Evolutionary conservation across 2,888 invertebrate species (phyloP).

Genomic region (Thera obeliscata): DNA sequence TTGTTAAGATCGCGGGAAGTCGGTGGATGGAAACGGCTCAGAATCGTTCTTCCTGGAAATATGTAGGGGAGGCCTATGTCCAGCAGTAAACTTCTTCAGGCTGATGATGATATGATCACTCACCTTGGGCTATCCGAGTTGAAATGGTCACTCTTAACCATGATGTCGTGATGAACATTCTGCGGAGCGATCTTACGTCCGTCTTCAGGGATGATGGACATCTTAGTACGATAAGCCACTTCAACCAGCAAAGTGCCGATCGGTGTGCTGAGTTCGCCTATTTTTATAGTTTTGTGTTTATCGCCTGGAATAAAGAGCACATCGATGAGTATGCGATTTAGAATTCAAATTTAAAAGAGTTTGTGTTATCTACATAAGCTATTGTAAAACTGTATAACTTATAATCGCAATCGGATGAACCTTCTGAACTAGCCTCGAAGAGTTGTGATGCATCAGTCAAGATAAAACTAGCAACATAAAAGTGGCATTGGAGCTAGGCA

Average conservation of each 20-base stretch:
- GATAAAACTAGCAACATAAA: not conserved
- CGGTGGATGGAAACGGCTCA: too few relatives aligned
- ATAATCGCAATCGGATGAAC: not conserved
- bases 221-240: slow-evolving; percentile 94
- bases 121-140: slow-evolving; percentile 82
- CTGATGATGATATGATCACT: slow-evolving; percentile 47
- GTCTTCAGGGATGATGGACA: slow-evolving; percentile 94
- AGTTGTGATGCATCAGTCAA: not conserved
- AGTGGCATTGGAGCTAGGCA: too few relatives aligned
- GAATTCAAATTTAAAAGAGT: not conserved
- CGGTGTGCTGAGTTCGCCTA: slow-evolving; percentile 94
- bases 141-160: slow-evolving; percentile 97
- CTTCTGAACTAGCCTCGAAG: not conserved
- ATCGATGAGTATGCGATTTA: not conserved
- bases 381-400: not conserved
- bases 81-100: too few relatives aligned
- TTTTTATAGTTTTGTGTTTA: slow-evolving; percentile 90
- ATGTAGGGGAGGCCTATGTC: too few relatives aligned
- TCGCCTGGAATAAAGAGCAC: slow-evolving; percentile 84
- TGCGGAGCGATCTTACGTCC: slow-evolving; percentile 81
- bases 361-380: not conserved
- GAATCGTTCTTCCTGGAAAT: too few relatives aligned
- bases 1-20: too few relatives aligned
- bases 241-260: slow-evolving; percentile 93
- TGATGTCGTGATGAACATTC: slow-evolving; percentile 81